Percentiles rank a stretch among this genome's conserved stretches.
Conservation (phyloP, 2,797 vertebrate species). For the Sebastes hopkinsi region DNA sequence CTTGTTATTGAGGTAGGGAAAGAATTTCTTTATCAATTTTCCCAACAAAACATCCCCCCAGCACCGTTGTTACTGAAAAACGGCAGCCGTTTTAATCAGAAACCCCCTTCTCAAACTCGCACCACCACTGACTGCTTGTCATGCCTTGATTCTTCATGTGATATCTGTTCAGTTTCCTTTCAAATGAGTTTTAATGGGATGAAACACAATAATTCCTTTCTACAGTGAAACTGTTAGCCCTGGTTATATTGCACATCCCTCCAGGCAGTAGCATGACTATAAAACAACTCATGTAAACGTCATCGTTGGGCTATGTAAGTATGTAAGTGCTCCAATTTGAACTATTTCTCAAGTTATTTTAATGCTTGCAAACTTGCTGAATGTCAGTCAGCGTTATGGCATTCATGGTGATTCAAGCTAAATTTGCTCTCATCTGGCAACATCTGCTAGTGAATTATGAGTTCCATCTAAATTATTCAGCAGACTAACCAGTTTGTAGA, state of each 20-base stretch:
- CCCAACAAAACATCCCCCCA: background rate
- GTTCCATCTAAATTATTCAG: conserved; percentile 50
- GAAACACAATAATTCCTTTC: conserved; percentile 6
- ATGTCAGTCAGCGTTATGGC: background rate
- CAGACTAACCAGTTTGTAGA: conserved; percentile 24
- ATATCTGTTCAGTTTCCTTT: background rate
- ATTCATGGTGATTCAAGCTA: background rate
- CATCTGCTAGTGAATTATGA: conserved; percentile 4
- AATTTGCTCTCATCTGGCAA: conserved; percentile 15
- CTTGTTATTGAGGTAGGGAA: background rate
- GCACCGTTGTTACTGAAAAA: background rate
- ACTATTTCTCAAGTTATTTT: conserved; percentile 2
- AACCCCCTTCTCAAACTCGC: background rate
- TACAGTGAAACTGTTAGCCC: background rate
- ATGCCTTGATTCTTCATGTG: background rate
- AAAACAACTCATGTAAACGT: background rate
- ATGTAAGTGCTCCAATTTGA: conserved; percentile 1
- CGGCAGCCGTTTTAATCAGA: background rate
- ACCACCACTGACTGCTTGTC: background rate
- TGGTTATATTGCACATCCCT: background rate
- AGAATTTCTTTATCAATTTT: background rate
- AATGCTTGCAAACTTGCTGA: background rate
- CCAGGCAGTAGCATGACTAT: background rate
- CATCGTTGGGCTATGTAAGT: background rate
- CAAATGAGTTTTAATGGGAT: background rate